These are phyloP conservation scores for Heliornis fulica DNA, from an alignment of 2,113 vertebrate genomes.

Conservation along the genomic window DNA sequence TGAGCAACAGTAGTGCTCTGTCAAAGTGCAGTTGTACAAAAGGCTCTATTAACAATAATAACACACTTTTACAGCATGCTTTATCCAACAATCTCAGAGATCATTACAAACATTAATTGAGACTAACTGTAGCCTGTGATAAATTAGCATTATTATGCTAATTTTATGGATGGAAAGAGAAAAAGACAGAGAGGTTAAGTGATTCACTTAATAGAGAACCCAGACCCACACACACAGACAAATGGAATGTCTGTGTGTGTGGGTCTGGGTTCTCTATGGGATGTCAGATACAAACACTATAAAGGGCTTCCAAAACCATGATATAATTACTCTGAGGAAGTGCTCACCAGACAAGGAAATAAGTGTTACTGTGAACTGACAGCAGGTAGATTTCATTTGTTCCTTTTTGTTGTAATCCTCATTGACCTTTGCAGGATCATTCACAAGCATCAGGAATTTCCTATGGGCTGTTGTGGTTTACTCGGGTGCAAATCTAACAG, in stretches of 20 bases:
- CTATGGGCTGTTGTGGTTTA: not conserved
- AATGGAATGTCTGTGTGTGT: too few relatives aligned
- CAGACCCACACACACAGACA: too few relatives aligned
- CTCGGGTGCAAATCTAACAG: not conserved
- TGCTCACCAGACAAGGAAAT: not conserved
- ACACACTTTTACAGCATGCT: conserved; percentile 29
- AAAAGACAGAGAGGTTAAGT: conserved; percentile 14
- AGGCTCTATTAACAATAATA: conserved; percentile 39
- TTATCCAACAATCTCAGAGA: conserved; percentile 34
- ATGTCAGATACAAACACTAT: not conserved
- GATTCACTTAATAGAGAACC: not conserved
- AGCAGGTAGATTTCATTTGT: not conserved
- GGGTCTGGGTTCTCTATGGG: too few relatives aligned
- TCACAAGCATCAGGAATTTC: not conserved
- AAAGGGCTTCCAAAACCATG: not conserved
- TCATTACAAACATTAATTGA: conserved; percentile 49
- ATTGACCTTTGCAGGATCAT: not conserved
- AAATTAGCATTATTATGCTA: conserved; percentile 34
- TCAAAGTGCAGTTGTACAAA: conserved; percentile 23
- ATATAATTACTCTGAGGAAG: not conserved
- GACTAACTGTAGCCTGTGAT: conserved; percentile 19
- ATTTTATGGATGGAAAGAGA: conserved; percentile 32
- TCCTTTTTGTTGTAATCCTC: not conserved
- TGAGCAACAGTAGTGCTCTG: not conserved
- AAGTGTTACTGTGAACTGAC: not conserved